These are phyloP conservation scores for Clarias platycephalus DNA, from an alignment of 2,797 vertebrate species.

Conservation along the genomic window DNA sequence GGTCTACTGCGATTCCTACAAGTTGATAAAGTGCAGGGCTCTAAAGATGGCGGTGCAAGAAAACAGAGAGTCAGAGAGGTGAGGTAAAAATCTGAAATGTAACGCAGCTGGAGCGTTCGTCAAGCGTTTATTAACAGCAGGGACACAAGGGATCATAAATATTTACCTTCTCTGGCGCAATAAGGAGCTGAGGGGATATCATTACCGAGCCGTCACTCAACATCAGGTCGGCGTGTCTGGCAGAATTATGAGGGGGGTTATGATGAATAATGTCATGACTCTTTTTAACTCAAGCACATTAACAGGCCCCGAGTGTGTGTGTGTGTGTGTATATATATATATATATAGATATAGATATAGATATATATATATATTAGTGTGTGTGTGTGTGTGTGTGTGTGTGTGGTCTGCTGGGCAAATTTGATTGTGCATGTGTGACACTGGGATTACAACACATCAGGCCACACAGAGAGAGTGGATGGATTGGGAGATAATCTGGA, in stretches of 20 bases:
- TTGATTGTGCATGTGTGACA: neutral
- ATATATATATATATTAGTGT: neutral
- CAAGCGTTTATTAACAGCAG: constrained; percentile 44
- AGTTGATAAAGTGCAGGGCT: neutral
- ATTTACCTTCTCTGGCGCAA: constrained; percentile 24
- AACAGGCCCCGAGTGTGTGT: constrained; percentile 1
- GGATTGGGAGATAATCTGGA: constrained; percentile 51
- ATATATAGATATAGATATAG: neutral
- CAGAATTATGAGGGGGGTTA: constrained; percentile 52
- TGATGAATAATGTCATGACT: constrained; percentile 45
- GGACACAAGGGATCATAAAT: constrained; percentile 43
- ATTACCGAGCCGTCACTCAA: constrained; percentile 46
- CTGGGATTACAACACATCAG: constrained; percentile 49
- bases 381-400: constrained; percentile 9
- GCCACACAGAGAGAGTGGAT: constrained; percentile 18
- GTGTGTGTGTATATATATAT: neutral
- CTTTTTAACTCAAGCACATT: constrained; percentile 48
- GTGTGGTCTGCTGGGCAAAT: neutral
- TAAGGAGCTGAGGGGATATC: constrained; percentile 38
- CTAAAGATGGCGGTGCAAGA: neutral
- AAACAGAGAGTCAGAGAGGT: neutral
- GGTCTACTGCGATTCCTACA: neutral
- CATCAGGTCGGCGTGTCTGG: constrained; percentile 38
- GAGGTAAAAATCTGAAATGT: constrained; percentile 25
- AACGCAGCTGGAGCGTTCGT: constrained; percentile 31